These are phyloP conservation scores for Arrhopalites spinosus DNA, from an alignment of 2,888 invertebrate species.

Conservation along the genomic window DNA sequence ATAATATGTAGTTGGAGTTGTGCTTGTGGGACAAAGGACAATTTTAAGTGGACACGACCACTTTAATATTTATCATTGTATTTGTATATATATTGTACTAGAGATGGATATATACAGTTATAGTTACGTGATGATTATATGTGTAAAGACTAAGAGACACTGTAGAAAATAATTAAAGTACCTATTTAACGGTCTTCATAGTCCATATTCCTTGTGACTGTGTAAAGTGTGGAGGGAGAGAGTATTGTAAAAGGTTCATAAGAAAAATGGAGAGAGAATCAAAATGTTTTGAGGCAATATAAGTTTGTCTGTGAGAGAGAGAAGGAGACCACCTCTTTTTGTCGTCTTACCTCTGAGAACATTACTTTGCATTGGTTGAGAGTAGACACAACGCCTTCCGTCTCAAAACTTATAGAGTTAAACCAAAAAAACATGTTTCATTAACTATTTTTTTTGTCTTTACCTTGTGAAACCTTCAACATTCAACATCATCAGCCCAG, in stretches of 20 bases:
- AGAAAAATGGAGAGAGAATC: not conserved
- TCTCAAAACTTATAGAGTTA: not conserved
- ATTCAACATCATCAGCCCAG: constrained; percentile 2
- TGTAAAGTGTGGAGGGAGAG: not conserved
- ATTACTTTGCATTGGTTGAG: not conserved
- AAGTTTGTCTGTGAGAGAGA: not conserved
- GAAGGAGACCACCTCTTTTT: constrained; percentile 2
- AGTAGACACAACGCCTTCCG: not conserved
- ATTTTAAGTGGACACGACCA: too few species aligned
- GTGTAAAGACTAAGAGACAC: too few species aligned
- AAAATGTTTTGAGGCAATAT: not conserved
- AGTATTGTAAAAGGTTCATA: not conserved
- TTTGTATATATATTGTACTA: not conserved
- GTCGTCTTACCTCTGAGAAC: not conserved
- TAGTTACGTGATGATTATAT: not conserved
- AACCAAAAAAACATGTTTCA: not conserved
- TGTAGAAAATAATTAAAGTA: not conserved
- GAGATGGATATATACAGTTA: not conserved
- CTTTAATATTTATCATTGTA: too few species aligned
- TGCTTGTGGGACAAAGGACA: too few species aligned
- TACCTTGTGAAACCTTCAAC: not conserved
- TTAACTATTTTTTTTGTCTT: not conserved
- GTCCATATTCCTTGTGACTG: not conserved
- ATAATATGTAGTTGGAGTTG: too few species aligned
- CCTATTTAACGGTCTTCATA: not conserved